Percentiles rank a stretch among this genome's conserved stretches.
These are phyloP conservation scores for Onychorhynchus coronatus DNA, from an alignment of 2,113 vertebrate genomes.

Conservation along the genomic window DNA sequence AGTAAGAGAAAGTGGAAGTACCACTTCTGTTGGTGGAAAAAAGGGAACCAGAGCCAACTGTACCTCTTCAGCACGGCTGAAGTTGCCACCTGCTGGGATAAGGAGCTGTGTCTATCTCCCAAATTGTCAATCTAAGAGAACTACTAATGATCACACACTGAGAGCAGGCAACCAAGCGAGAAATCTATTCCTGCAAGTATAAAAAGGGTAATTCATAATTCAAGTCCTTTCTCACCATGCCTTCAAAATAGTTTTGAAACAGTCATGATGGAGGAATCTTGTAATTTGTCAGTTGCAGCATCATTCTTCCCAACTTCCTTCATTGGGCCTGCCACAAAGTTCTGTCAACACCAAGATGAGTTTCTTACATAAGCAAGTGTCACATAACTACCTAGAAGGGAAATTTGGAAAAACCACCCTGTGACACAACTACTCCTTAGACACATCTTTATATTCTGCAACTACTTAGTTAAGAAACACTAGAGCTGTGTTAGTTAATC, in stretches of 20 bases:
- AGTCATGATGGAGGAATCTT: background rate
- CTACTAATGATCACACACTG: slow-evolving; percentile 59
- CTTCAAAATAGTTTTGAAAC: slow-evolving; percentile 24
- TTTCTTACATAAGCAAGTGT: background rate
- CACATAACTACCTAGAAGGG: background rate
- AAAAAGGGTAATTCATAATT: slow-evolving; percentile 58
- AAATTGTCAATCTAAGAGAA: slow-evolving; percentile 51
- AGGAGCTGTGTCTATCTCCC: slow-evolving; percentile 53
- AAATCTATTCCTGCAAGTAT: slow-evolving; percentile 36
- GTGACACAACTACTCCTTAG: background rate
- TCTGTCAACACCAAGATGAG: background rate
- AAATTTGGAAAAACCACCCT: background rate
- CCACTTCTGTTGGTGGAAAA: background rate
- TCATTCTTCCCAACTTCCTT: background rate
- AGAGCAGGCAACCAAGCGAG: slow-evolving; percentile 26
- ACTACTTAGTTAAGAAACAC: background rate
- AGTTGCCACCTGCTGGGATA: slow-evolving; percentile 44
- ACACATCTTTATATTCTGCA: background rate
- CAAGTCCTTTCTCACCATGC: background rate
- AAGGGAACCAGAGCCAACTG: background rate
- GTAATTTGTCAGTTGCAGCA: background rate
- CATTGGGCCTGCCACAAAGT: background rate
- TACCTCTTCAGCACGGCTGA: slow-evolving; percentile 15
- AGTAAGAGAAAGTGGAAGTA: slow-evolving; percentile 17
- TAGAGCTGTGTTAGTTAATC: background rate